A percentile compares a stretch with the other conserved stretches of the same genome.
Evolutionary conservation across 2,888 invertebrate species (phyloP).

Genomic region (Diaphora mendica): DNA sequence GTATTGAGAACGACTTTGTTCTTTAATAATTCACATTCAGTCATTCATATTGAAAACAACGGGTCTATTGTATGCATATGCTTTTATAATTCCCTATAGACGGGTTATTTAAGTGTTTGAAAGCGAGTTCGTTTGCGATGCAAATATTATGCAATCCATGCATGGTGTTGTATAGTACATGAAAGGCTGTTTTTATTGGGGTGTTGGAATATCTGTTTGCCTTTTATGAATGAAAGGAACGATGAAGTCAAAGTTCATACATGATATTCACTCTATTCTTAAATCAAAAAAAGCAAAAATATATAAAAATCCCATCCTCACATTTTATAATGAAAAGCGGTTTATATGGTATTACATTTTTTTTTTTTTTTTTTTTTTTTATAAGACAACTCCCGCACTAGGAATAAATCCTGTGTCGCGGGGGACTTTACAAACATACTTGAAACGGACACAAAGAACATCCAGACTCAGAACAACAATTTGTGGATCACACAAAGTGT

Average conservation of each 20-base stretch:
- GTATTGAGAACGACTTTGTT: slow-evolving; percentile 57
- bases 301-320: not conserved
- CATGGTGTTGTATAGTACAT: slow-evolving; percentile 36
- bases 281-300: not conserved
- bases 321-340: not conserved
- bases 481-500: no score
- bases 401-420: no score
- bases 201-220: not conserved
- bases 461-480: no score
- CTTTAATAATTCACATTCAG: slow-evolving; percentile 39
- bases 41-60: slow-evolving; percentile 59
- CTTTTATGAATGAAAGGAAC: not conserved
- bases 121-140: slow-evolving; percentile 63
- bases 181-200: slow-evolving; percentile 28
- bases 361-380: no score
- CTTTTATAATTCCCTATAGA: slow-evolving; percentile 65
- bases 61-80: slow-evolving; percentile 60
- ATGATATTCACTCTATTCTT: not conserved
- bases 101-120: slow-evolving; percentile 70
- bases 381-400: no score
- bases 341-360: no score
- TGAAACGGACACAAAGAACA: no score
- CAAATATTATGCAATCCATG: slow-evolving; percentile 46
- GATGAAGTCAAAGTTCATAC: not conserved
- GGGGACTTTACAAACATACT: no score